Base-by-base conservation (phyloP, 2,113 vertebrate genomes). In the Nycticorax nycticorax region DNA sequence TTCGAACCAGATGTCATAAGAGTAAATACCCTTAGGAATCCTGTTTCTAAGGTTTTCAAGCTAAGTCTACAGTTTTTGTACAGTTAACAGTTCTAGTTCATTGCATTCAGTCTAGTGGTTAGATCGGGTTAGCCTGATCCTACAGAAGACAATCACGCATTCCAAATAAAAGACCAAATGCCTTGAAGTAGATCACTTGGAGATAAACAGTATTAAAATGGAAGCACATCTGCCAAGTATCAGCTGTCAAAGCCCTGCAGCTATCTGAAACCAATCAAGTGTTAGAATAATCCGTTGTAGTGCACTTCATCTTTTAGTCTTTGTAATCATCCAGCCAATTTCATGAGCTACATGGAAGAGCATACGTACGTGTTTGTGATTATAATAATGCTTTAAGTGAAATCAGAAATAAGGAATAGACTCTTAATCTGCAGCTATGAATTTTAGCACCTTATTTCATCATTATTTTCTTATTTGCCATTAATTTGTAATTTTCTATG, bases 201-300 rank as follows among this genome's bases (percentile, higher is more conserved):
- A 93, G 92, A 94, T 87, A 95, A 95, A 85, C 92, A 57, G 81
- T 88, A 81, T 94, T 97, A 96, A 94, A 97, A 93, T 93, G 94
- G 92, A 89, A 95, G 73, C 82, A 92, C 97, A 96, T 97, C 87
- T 97, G 96, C 78, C 94, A 92, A 94, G 76, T 92, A 85, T 94
- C 93, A 96, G 86, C 87, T 94, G 89, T 89, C 88, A 89, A 90
- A 96, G 86, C 93, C 92, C 88, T 91, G 73, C 71, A 96, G 90
- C 93, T 94, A 52, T 96, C 94, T 94, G 84, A 97, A 95, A 97
- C 91, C 92, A 96, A 96, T 96, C 93, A 90, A 94, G 80, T 91
- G 72, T 93, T 93, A 84, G 85, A 95, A 75, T 97, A 95, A 97
- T 97, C 90, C 2, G 1, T 83, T 89, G 87, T 77, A 94, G 81